These are phyloP conservation scores for Argyresthia goedartella DNA, from an alignment of 2,888 invertebrate genomes.

Conservation along the genomic window DNA sequence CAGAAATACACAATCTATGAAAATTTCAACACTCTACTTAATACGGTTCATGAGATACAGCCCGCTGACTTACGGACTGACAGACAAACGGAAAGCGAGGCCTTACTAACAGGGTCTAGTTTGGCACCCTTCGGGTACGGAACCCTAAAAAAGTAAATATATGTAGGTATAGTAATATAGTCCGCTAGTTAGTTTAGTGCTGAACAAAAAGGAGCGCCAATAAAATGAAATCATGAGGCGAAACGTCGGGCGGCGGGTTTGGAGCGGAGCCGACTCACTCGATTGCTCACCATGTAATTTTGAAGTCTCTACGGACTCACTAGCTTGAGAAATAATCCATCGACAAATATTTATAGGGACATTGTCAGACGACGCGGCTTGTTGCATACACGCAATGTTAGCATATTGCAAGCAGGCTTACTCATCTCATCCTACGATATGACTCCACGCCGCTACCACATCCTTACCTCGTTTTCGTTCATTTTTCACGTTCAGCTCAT, in stretches of 20 bases:
- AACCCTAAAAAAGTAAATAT: too few species aligned
- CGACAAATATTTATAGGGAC: conserved; percentile 55
- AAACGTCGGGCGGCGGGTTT: conserved; percentile 11
- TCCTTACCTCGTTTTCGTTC: background rate
- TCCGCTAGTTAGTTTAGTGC: conserved; percentile 23
- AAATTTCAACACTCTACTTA: too few species aligned
- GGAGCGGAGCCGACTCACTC: conserved; percentile 47
- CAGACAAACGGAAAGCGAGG: too few species aligned
- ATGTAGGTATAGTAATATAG: background rate
- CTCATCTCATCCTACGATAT: conserved; percentile 20
- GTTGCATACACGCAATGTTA: conserved; percentile 55
- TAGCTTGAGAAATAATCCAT: conserved; percentile 47
- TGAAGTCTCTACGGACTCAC: conserved; percentile 28
- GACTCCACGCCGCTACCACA: background rate
- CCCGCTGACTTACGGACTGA: too few species aligned
- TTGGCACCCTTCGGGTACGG: too few species aligned
- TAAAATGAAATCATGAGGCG: conserved; percentile 24
- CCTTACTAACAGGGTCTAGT: too few species aligned
- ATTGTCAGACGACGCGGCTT: conserved; percentile 49
- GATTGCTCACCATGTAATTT: conserved; percentile 62
- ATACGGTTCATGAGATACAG: too few species aligned
- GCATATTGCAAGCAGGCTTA: conserved; percentile 43
- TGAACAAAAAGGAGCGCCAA: conserved; percentile 38
- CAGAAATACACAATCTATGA: too few species aligned
- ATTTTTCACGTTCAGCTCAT: too few species aligned